These are phyloP conservation scores for Corythaixoides concolor DNA, from an alignment of 2,113 vertebrate genomes.

Conservation along the genomic window DNA sequence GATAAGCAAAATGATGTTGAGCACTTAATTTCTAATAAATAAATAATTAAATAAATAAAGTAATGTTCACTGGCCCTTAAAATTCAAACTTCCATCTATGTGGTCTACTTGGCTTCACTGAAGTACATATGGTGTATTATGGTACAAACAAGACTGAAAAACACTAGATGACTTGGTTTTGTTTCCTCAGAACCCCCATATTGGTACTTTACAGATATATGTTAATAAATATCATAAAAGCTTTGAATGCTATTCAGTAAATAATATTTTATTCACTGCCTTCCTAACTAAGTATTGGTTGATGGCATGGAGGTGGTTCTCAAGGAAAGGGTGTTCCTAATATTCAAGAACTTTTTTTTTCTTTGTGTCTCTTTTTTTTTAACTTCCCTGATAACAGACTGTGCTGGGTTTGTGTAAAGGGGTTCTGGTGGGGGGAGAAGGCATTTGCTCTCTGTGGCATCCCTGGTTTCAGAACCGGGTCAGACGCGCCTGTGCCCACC, in stretches of 20 bases:
- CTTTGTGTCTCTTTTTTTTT: neutral
- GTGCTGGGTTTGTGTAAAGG: no score
- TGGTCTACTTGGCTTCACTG: neutral
- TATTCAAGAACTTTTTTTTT: neutral
- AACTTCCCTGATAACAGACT: neutral
- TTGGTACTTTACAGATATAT: neutral
- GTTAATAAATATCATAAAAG: neutral
- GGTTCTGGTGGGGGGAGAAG: no score
- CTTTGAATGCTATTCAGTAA: neutral
- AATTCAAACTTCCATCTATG: neutral
- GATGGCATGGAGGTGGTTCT: accelerated
- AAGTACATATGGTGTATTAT: neutral
- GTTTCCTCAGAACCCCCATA: neutral
- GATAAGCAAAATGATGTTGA: neutral
- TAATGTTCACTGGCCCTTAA: neutral
- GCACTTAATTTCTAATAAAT: neutral
- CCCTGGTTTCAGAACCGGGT: no score
- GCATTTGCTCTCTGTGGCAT: no score
- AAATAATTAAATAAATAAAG: neutral
- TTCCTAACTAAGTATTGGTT: neutral
- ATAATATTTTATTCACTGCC: neutral
- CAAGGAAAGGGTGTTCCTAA: neutral
- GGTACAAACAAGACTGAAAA: neutral
- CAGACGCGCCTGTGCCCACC: no score
- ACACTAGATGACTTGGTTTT: neutral